Evolutionary conservation across 2,113 vertebrate species (phyloP), one percentile per base, ranked within the genome.

Genomic region (Puntigrus tetrazona): DNA sequence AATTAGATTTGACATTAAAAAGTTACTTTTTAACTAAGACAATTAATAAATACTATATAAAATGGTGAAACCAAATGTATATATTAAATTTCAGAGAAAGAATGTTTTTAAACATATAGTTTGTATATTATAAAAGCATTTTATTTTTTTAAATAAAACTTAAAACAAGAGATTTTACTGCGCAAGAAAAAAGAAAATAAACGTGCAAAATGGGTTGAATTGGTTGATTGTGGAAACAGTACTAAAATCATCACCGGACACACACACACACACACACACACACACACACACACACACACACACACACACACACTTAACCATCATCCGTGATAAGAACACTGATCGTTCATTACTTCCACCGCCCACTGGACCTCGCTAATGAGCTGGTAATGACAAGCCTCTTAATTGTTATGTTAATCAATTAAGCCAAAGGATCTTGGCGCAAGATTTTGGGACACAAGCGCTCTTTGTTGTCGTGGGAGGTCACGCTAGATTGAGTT

Each of bases 291-390:
- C 57, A 34, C 55, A 31, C 36, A 31, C 31, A 57, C 27, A 61
- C 7, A 14, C 50, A 50, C 18, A 16, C 47, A 22, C n/a, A 45
- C 7, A 43, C 13, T 79, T 27, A 13, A 43, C 14, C 36, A 25
- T 67, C 52, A 52, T 82, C 88, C 83, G 87, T 87, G 87, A 88
- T 83, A 57, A 80, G 86, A 76, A 82, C 82, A 78, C 83, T 34
- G 41, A 22, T 78, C 84, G 47, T 70, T 41, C 72, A 77, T 73
- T 29, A 59, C 41, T 41, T 36, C 52, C 50, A 43, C 43, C 22
- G 16, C 34, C 45, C 63, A 25, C 81, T 34, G 82, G 52, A 29
- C 65, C 43, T 63, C 38, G 41, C 52, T 88, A 86, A 84, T 82
- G 78, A 63, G 29, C 67, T 2, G 11, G 41, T 78, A 47, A 57